Base-by-base conservation (phyloP, 2,797 vertebrate genomes). In the Etheostoma perlongum region DNA sequence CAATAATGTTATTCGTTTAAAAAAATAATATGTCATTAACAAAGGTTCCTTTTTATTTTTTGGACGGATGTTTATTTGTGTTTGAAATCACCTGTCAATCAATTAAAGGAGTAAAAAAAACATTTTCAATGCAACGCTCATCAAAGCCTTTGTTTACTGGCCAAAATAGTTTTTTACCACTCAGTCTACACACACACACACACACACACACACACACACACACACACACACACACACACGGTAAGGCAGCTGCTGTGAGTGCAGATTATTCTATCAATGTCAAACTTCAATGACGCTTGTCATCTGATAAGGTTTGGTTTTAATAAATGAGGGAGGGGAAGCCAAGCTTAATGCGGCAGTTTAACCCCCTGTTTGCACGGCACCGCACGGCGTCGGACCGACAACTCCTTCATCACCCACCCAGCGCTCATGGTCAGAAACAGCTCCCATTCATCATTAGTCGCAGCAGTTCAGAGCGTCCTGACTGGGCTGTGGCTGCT, bases 241-340 rank as follows among this genome's bases (percentile, higher is more conserved):
- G 52, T 48, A 53, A 72, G 48, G 71, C 76, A 83, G 84, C 83
- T 82, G 85, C 79, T 83, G 76, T 63, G 65, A 67, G 72, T 61
- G 58, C 78, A 87, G 80, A 87, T 91, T 85, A 88, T 85, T 86
- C 78, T 76, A 86, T 89, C 85, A 89, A 86, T 85, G 87, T 88
- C 84, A 89, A 85, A 91, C 87, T 89, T 89, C 88, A 92, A 85
- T 87, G 89, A 82, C 63, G 52, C 78, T 80, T 79, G 77, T 88
- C 84, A 88, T 87, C 85, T 87, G 80, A 91, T 89, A 89, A 85
- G 74, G 79, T 88, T 84, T 91, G 78, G 81, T 82, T 91, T 88
- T 89, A 90, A 93, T 91, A 89, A 91, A 87, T 91, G 86, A 88
- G 77, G 76, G 73, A 70, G 9, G 51, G 83, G 85, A 81, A 84